These are phyloP conservation scores for Lepidocyrtinus sp. DNA, from an alignment of 2,888 invertebrate species.

Conservation along the genomic window DNA sequence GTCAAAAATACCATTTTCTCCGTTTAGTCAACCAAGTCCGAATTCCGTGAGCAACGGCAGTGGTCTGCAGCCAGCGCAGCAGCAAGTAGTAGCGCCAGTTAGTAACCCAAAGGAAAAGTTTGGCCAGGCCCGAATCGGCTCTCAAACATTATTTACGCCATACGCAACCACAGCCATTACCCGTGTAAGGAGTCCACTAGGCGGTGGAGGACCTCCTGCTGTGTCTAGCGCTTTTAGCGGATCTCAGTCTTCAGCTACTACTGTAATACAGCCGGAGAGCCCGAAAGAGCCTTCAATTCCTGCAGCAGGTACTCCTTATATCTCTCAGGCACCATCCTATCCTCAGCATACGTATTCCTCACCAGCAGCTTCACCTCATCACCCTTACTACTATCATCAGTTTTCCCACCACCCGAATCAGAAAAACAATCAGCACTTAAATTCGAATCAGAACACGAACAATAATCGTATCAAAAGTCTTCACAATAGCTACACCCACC, in stretches of 20 bases:
- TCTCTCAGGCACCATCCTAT: conserved; percentile 32
- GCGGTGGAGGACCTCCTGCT: conserved; percentile 47
- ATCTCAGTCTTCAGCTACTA: conserved; percentile 36
- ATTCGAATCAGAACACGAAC: background rate
- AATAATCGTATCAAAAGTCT: conserved; percentile 8
- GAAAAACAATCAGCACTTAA: conserved; percentile 26
- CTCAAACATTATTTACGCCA: conserved; percentile 68
- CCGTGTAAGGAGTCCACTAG: conserved; percentile 63
- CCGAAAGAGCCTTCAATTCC: conserved; percentile 54
- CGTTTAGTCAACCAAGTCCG: conserved; percentile 46
- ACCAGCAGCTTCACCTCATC: conserved; percentile 13
- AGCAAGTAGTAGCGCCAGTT: conserved; percentile 57
- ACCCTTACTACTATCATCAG: conserved; percentile 1
- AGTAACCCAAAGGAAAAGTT: conserved; percentile 55
- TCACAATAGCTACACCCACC: conserved; percentile 30
- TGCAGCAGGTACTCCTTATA: no score
- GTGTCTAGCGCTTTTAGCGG: conserved; percentile 41
- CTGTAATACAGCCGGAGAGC: conserved; percentile 59
- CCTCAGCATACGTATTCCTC: conserved; percentile 28
- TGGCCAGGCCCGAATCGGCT: conserved; percentile 60
- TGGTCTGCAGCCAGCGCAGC: conserved; percentile 48
- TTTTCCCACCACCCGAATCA: conserved; percentile 21
- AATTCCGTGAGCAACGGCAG: conserved; percentile 27
- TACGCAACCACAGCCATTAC: conserved; percentile 69
- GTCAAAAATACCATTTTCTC: conserved; percentile 36